Evolutionary conservation across 2,888 invertebrate genomes (phyloP), one percentile per base, ranked within the genome.

Genomic region (Apamea anceps): DNA sequence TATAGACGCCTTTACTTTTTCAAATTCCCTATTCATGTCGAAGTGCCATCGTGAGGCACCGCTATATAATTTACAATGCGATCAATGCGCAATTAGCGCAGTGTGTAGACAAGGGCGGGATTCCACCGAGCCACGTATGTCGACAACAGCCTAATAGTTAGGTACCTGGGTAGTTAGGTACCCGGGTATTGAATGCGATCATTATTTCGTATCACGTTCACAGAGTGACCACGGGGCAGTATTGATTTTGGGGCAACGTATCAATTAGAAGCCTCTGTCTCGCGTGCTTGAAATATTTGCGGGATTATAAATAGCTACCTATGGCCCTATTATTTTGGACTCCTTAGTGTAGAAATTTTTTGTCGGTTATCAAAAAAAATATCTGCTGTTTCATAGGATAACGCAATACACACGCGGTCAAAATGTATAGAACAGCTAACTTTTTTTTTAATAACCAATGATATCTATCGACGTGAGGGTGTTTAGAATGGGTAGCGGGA

Each of bases 131-230:
- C 51, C 65, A 60, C 32, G 25, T 79, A 71, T 86, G 75, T 66
- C 68, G 65, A 51, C 66, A 60, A 73, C 74, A 15, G 65, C 78
- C 57, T 80, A 77, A 76, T 81, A 77, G 76, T 75, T 68, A 83
- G 73, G 72, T 89, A 82, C 77, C 70, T 78, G 77, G 65, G 48
- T 81, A 77, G 76, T 75, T 68, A 84, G 75, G 72, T 89, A 84
- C 77, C 70, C 77, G 77, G 65, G 65, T 80, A 87, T 80, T 86
- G 84, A 87, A 90, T 89, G 83, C 85, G 90, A 92, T 93, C 90
- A 92, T 92, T 93, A 93, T 93, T 93, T 94, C 93, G 81, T 82
- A 90, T 94, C 94, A 93, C 94, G 94, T 94, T 80, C 90, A 86
- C 83, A 87, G 80, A 87, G 86, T 85, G 82, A 89, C 89, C 90